Evolutionary conservation across 2,888 invertebrate genomes (phyloP), one percentile per base, ranked within the genome.

Genomic region (Mythimna pallens): DNA sequence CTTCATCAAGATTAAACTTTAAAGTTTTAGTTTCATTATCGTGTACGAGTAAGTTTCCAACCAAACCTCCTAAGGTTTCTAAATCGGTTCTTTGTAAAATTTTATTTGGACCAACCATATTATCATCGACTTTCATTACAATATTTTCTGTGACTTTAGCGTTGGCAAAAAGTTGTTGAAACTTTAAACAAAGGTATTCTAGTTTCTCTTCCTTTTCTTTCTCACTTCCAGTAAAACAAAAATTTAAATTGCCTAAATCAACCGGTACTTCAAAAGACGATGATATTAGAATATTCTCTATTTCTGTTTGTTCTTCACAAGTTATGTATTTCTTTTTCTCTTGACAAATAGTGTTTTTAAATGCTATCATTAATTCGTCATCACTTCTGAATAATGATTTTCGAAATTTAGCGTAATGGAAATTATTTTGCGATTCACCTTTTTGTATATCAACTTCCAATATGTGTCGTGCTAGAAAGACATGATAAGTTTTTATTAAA

Each of bases 401-500:
- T 40, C 65, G 55, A 12, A 83, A 83, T 69, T 59, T 76, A 4
- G 81, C 74, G 2, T 17, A 4, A 36, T 14, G 55, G 22, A 69
- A 66, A 55, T 69, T 50, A 50, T 10, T 54, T 67, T 47, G 40
- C 1, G 55, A 50, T 3, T 63, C 61, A 22, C 9, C 20, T 8
- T 30, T 54, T 25, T 34, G 30, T 8, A 54, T 22, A 22, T 64
- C 40, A 14, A 78, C 20, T 14, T 3, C 47, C 20, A 83, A 10
- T 22, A 84, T 57, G 1, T 78, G 17, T 57, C 62, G 64, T 9
- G 75, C 73, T 9, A 84, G 58, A 70, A 62, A 82, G 8, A 84
- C 74, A 43, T 84, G 84, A 71, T 82, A 84, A 3, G 63, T 74
- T 71, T 82, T 80, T 25, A 84, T 78, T 4, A 80, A 40, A 47